phyloP scores from a whole-genome alignment of 2,797 vertebrate genomes.

The Sardinella longiceps region DNA sequence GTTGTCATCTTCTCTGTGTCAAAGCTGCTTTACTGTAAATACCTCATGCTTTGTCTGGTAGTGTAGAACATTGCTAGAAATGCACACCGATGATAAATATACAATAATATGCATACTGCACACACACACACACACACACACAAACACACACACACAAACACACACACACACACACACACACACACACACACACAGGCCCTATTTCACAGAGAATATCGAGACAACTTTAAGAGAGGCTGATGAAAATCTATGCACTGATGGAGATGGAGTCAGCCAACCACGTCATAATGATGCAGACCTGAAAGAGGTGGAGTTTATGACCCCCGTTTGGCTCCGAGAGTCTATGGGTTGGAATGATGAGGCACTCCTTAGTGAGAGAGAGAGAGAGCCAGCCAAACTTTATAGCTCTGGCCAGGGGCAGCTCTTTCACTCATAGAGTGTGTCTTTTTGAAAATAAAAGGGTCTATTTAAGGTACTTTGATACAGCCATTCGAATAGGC shows the following conservation, averaged over 20 bases:
- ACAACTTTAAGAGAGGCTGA: not conserved
- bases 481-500: not conserved
- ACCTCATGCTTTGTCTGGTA: not conserved
- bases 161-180: not conserved
- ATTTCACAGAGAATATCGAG: not conserved
- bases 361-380: not conserved
- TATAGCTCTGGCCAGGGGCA: not conserved
- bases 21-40: not conserved
- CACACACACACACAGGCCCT: not conserved
- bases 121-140: not conserved
- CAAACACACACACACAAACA: not conserved
- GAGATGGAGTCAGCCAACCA: conserved; percentile 8
- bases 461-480: not conserved
- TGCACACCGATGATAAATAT: not conserved
- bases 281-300: not conserved
- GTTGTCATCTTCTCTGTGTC: not conserved
- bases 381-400: not conserved
- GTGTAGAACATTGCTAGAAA: not conserved
- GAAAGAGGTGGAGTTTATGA: not conserved
- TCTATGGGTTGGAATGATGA: not conserved
- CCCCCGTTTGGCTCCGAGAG: not conserved
- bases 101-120: too few species aligned
- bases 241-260: not conserved
- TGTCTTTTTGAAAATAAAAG: not conserved
- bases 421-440: not conserved